Evolutionary conservation across 2,888 invertebrate species (phyloP).

Genomic region (Pyrrhia umbra): DNA sequence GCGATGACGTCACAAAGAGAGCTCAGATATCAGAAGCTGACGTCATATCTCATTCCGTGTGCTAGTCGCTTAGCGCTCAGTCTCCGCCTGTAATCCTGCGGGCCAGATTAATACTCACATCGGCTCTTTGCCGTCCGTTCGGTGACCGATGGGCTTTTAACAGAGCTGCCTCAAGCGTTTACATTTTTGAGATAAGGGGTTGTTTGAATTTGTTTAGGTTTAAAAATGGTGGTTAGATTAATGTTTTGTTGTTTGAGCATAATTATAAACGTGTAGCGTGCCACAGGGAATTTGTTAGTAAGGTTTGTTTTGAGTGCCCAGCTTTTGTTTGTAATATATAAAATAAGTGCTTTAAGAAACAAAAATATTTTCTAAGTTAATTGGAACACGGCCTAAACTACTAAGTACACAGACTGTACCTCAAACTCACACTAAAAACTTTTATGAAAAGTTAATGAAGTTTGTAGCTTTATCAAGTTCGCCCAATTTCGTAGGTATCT

Average conservation of each 20-base stretch:
- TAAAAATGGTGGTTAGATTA: conserved; percentile 4
- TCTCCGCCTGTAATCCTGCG: conserved; percentile 50
- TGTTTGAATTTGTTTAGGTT: conserved; percentile 19
- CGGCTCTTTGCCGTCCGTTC: conserved; percentile 29
- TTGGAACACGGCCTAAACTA: too few relatives aligned
- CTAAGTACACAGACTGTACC: not conserved
- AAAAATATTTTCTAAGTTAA: too few relatives aligned
- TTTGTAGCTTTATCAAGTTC: not conserved
- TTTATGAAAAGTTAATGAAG: too few relatives aligned
- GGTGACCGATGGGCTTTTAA: conserved; percentile 46
- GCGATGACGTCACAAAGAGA: conserved; percentile 43
- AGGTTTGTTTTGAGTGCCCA: not conserved
- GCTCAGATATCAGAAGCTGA: conserved; percentile 34
- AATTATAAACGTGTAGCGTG: not conserved
- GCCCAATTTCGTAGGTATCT: not conserved
- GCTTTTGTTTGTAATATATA: not conserved
- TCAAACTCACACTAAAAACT: not conserved
- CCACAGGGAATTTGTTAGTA: not conserved
- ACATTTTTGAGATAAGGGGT: conserved; percentile 20
- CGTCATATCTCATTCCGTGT: conserved; percentile 55
- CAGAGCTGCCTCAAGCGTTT: conserved; percentile 16
- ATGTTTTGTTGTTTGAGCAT: not conserved
- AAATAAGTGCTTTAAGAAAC: too few relatives aligned
- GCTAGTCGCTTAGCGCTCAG: conserved; percentile 14
- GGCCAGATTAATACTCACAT: conserved; percentile 53